Base-by-base conservation (phyloP, 2,888 invertebrate genomes). In the Zele albiditarsus region DNA sequence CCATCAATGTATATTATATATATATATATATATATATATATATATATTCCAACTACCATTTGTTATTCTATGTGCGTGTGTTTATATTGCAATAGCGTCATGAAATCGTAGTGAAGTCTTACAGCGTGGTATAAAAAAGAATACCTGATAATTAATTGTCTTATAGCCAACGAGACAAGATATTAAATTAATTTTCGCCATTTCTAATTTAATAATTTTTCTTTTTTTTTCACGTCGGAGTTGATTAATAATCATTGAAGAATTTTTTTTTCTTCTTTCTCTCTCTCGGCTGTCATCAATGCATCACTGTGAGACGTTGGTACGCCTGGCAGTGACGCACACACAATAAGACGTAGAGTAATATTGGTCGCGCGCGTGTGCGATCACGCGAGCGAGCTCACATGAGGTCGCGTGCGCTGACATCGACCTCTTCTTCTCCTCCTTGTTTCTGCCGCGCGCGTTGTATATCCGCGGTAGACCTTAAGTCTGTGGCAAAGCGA, bases 401-500 rank as follows among this genome's bases (percentile, higher is more conserved):
- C 73, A 74, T 75, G 76, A 78, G 75, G 80, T 80, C 81, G 82
- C 79, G 82, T 81, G 49, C 57, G 78, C 81, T 77, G 79, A 78
- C 80, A 80, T 76, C 84, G 81, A 83, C 80, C 82, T 77, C 80
- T 80, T 79, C 81, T 71, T 42, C 66, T 73, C 78, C 82, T 80
- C 80, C 42, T 73, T 27, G n/a, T 20, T 62, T 3, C 6, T 28
- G 62, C 5, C 16, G 28, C 16, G 62, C 12, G 12, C 31, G 27
- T 33, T 33, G 16, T 33, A 20, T 33, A 63, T 28, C 10, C 28
- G 4, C 71, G 77, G 78, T 77, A 76, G 81, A 83, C 83, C 83
- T 83, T 82, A 86, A 87, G 87, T 87, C 87, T 87, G 87, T 81
- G 87, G 87, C 83, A 81, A 53, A 85, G 77, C 42, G 86, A 87